phyloP scores from a whole-genome alignment of 30 jellyfish, hydroid and myxozoan species.

The Aurelia sp. region DNA sequence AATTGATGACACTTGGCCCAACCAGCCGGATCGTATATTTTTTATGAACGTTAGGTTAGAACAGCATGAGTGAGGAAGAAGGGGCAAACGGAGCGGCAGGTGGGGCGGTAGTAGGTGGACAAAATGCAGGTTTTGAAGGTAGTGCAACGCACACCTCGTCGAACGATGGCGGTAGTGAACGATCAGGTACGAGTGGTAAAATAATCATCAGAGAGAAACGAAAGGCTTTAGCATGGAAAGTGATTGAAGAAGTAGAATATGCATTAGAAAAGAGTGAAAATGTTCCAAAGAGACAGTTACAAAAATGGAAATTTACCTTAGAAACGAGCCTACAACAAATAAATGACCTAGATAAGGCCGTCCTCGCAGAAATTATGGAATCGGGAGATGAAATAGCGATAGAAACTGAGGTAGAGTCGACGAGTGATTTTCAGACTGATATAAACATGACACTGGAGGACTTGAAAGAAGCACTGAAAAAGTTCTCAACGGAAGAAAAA shows the following conservation, averaged over 20 bases:
- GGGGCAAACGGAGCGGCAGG: constrained; percentile 12
- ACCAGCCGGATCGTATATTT: neutral
- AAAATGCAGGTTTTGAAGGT: constrained; percentile 17
- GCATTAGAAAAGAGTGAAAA: neutral
- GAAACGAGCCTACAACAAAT: constrained; percentile 2
- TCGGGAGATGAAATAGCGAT: constrained; percentile 7
- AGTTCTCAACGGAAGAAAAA: too few relatives aligned
- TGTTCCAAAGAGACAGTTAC: neutral
- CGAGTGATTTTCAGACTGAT: neutral
- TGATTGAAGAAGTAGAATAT: neutral
- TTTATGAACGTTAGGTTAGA: constrained; percentile 7
- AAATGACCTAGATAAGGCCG: neutral
- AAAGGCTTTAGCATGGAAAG: constrained; percentile 17
- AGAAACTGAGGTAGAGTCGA: constrained; percentile 11
- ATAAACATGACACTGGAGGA: constrained; percentile 2
- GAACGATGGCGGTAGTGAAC: constrained; percentile 7
- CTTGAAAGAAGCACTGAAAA: neutral
- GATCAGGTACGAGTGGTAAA: constrained; percentile 11
- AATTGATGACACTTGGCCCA: constrained; percentile 15
- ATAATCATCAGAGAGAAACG: constrained; percentile 8
- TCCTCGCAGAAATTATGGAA: constrained; percentile 1
- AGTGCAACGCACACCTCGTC: constrained; percentile 4
- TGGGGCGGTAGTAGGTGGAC: neutral
- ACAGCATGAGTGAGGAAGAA: constrained; percentile 11
- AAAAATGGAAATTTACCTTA: constrained; percentile 19